phyloP scores from a whole-genome alignment of 2,797 vertebrate species.

The Ctenopoma multispine region DNA sequence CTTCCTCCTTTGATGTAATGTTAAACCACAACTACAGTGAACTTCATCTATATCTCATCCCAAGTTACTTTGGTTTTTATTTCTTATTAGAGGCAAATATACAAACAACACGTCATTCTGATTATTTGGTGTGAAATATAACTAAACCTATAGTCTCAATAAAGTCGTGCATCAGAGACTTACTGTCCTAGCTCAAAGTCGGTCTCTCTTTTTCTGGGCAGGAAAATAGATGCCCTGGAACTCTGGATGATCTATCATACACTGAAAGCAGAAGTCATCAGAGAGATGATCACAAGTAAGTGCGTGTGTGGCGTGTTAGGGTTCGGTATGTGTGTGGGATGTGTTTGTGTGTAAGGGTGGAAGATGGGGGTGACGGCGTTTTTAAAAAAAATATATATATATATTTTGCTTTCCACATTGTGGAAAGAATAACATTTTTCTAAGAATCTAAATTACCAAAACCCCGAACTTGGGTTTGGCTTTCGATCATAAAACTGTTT shows the following conservation, averaged over 20 bases:
- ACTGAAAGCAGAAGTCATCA: slow-evolving; percentile 83
- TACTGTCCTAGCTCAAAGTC: slow-evolving; percentile 65
- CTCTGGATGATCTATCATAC: slow-evolving; percentile 81
- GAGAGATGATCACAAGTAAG: slow-evolving; percentile 74
- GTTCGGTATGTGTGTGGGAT: slow-evolving; percentile 38
- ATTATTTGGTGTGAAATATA: slow-evolving; percentile 5
- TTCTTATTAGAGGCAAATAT: not conserved
- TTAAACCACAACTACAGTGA: not conserved
- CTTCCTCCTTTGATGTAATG: slow-evolving; percentile 15
- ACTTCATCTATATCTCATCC: not conserved
- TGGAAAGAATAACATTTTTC: slow-evolving; percentile 34
- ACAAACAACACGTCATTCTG: not conserved
- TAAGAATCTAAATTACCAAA: slow-evolving; percentile 42
- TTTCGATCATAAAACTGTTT: slow-evolving; percentile 21
- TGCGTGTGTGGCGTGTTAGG: slow-evolving; percentile 42
- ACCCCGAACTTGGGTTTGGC: slow-evolving; percentile 17
- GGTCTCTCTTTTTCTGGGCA: slow-evolving; percentile 69
- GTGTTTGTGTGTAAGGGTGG: slow-evolving; percentile 5
- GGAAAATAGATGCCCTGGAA: slow-evolving; percentile 82
- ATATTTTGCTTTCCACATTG: slow-evolving; percentile 35
- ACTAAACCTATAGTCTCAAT: slow-evolving; percentile 22
- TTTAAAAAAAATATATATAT: no score
- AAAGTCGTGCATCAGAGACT: slow-evolving; percentile 45
- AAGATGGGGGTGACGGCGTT: slow-evolving; percentile 5
- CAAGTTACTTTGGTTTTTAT: not conserved